Base-by-base conservation (phyloP, 2,888 invertebrate genomes). In the Thecocarcelia acutangulata region DNA sequence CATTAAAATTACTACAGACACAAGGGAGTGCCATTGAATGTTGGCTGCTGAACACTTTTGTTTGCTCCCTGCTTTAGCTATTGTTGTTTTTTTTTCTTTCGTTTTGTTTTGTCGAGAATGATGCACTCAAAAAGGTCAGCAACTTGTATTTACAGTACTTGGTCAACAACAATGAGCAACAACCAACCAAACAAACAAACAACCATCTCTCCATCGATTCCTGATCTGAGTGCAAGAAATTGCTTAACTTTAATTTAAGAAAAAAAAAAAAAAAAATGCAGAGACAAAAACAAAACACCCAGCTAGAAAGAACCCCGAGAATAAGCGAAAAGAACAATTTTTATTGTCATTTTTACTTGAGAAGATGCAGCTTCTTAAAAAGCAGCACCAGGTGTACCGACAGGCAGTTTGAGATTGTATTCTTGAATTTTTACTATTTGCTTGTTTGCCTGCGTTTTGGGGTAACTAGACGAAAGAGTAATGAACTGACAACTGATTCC, bases 71-170 rank as follows among this genome's bases (percentile, higher is more conserved):
- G 21, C 42, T 58, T 24, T 48, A n/a, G 40, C 56, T 64, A 11
- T 52, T 58, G 6, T 15, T 63, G 46, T 42, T 46, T 28, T 21
- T 13, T 24, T 56, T 40, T 72, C 17, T 68, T 69, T 78, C 28
- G 58, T 70, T 70, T 70, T 72, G 17, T 68, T 63, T 78, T 28
- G 54, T 75, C 59, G 64, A 70, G 70, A 82, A 70, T 82, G 69
- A 82, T 78, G 82, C 82, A 82, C 82, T 82, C 78, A 74, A 70
- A 82, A 78, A 82, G 82, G 82, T 82, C 82, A 82, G 74, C 82
- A 82, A 78, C 82, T 82, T 74, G 69, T 64, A 66, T 70, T 74
- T 64, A 74, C 74, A 82, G 64, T 74, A 78, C 74, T 78, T 82
- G 74, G 74, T 66, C 66, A 72, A 80, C 24, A 76, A 76, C 76